Base-by-base conservation (phyloP, 2,888 invertebrate species). In the Amorpha juglandis region DNA sequence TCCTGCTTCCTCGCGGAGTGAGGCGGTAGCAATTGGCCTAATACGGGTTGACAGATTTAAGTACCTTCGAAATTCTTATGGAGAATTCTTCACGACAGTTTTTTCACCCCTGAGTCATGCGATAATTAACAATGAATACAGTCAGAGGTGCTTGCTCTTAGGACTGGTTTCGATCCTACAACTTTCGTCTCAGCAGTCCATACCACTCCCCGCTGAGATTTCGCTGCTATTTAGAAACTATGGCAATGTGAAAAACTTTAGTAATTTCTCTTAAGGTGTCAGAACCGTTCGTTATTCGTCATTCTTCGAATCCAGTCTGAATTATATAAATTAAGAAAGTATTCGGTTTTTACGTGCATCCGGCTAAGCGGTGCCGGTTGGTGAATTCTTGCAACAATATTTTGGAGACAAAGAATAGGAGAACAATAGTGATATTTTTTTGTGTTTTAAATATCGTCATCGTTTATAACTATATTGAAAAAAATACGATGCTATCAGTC, bases 241-340 rank as follows among this genome's bases (percentile, higher is more conserved):
- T 62, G 68, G 79, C 84, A 85, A 80, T 80, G 71, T 69, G 70
- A 83, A 87, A 82, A 86, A 83, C 77, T 77, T 80, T 63, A 69
- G 75, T 76, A 76, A 81, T 82, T 74, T 76, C 74, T 70, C 77
- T 73, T 64, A 71, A 85, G 85, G 87, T 87, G 87, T 85, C 79
- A 82, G 75, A 81, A 78, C 74, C 71, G 79, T 85, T 87, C 82
- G 83, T 86, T 87, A 86, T 76, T 72, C 78, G 72, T 81, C 81
- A 82, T 83, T 74, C 72, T 83, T 74, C 72, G 66, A 69, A 68
- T 73, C 71, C 77, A 71, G 71, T 79, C 77, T 74, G 79, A 82
- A 81, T 82, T 79, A 79, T 80, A 79, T 78, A 78, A 81, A 84
- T 83, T 78, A 78, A 76, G 52, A 65, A 78, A 78, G 78, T 75